A percentile compares a stretch with the other conserved stretches of the same genome.
Evolutionary conservation across 2,888 invertebrate species (phyloP).

Genomic region (Anoncus sp.): DNA sequence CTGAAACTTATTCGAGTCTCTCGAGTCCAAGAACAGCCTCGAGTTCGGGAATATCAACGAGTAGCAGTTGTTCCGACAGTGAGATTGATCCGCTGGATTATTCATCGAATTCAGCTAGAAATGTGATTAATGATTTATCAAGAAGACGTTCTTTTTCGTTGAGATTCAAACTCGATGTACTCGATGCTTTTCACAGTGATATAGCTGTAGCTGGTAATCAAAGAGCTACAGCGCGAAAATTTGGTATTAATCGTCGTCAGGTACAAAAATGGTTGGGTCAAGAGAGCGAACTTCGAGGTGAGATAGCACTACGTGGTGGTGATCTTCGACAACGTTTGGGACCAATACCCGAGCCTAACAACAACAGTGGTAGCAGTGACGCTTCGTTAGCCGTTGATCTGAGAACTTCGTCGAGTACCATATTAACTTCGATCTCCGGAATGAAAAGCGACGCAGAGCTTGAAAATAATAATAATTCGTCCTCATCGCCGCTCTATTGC

Average conservation of each 20-base stretch:
- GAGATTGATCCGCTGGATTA: slow-evolving; percentile 77
- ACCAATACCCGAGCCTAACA: slow-evolving; percentile 74
- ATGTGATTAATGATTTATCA: slow-evolving; percentile 68
- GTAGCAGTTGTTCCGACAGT: slow-evolving; percentile 79
- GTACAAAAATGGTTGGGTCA: slow-evolving; percentile 84
- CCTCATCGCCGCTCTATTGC: slow-evolving; percentile 68
- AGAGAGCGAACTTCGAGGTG: slow-evolving; percentile 81
- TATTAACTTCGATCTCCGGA: slow-evolving; percentile 33
- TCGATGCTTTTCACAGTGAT: slow-evolving; percentile 83
- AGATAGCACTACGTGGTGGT: slow-evolving; percentile 78
- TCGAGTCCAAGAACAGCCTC: slow-evolving; percentile 74
- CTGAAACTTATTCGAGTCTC: slow-evolving; percentile 65
- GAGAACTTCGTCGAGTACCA: slow-evolving; percentile 66
- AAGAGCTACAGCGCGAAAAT: slow-evolving; percentile 84
- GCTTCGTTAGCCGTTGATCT: slow-evolving; percentile 77
- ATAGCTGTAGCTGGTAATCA: slow-evolving; percentile 83
- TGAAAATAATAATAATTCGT: no score
- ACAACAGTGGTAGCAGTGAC: slow-evolving; percentile 70
- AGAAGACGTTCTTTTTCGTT: slow-evolving; percentile 83
- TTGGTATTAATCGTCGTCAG: slow-evolving; percentile 84
- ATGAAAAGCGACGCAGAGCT: slow-evolving; percentile 72
- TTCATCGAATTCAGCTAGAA: slow-evolving; percentile 61
- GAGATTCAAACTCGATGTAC: slow-evolving; percentile 83
- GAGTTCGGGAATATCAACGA: slow-evolving; percentile 74
- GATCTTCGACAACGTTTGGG: slow-evolving; percentile 80